These are phyloP conservation scores for Drosophila mettleri DNA, from an alignment of 2,888 invertebrate species.

Conservation along the genomic window DNA sequence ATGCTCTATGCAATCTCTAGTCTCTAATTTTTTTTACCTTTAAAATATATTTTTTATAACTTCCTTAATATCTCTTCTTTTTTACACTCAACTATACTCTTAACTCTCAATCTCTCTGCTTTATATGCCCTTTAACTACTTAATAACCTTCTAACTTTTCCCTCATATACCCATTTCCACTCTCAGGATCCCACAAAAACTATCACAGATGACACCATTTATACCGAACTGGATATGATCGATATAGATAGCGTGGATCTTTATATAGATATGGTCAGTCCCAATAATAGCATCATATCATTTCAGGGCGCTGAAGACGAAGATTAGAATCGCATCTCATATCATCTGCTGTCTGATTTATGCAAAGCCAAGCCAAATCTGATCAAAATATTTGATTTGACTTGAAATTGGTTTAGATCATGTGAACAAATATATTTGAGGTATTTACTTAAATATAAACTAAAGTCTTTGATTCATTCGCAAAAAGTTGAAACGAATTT, in stretches of 20 bases:
- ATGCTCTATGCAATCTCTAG: no score
- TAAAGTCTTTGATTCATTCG: neutral
- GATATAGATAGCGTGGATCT: slow-evolving; percentile 62
- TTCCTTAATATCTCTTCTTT: no score
- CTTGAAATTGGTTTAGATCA: no score
- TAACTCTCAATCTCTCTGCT: neutral
- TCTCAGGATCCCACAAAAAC: slow-evolving; percentile 49
- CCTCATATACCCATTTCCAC: neutral
- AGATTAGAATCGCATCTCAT: neutral
- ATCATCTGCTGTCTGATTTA: neutral
- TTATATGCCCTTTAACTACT: neutral
- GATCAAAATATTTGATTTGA: neutral
- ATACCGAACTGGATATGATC: slow-evolving; percentile 64
- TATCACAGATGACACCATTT: slow-evolving; percentile 61
- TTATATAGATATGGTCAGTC: slow-evolving; percentile 59
- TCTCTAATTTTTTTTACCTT: no score
- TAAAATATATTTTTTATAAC: no score
- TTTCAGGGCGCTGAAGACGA: slow-evolving; percentile 2
- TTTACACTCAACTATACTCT: neutral
- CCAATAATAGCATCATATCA: neutral
- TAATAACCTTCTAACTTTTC: no score
- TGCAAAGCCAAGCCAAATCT: neutral
- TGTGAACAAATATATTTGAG: no score
- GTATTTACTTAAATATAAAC: neutral
- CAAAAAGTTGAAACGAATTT: neutral